Evolutionary conservation across 2,113 vertebrate genomes (phyloP).

Genomic region (Silurus glanis): DNA sequence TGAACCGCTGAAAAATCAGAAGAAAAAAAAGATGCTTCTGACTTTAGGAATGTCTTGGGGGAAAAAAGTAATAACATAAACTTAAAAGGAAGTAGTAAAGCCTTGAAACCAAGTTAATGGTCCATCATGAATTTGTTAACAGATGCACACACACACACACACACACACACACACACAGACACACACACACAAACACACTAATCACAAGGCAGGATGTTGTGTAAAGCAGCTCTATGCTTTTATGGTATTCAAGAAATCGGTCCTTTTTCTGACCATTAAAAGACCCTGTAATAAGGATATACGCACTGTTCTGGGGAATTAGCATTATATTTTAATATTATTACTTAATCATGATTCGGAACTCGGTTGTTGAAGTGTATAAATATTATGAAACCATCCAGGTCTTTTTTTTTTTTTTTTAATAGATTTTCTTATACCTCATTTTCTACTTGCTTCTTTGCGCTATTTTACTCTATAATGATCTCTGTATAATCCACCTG

Average conservation of each 20-base stretch:
- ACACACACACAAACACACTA: constrained; percentile 10
- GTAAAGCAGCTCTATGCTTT: background rate
- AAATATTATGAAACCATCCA: no score
- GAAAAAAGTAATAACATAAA: constrained; percentile 1
- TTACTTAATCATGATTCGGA: no score
- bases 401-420: no score
- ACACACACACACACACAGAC: constrained; percentile 2
- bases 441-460: no score
- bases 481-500: no score
- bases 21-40: background rate
- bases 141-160: constrained; percentile 3
- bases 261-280: background rate
- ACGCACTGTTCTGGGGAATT: background rate
- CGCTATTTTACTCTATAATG: no score
- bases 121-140: background rate
- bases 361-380: no score
- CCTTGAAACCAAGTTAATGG: constrained; percentile 16
- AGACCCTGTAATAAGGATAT: background rate
- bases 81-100: constrained; percentile 3
- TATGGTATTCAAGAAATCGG: background rate
- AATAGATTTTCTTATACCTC: no score
- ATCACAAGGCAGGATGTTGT: background rate
- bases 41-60: constrained; percentile 3
- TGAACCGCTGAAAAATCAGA: background rate
- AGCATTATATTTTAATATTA: no score